These are phyloP conservation scores for Enteromius viviparus DNA, from an alignment of 2,797 vertebrate species.

Conservation along the genomic window DNA sequence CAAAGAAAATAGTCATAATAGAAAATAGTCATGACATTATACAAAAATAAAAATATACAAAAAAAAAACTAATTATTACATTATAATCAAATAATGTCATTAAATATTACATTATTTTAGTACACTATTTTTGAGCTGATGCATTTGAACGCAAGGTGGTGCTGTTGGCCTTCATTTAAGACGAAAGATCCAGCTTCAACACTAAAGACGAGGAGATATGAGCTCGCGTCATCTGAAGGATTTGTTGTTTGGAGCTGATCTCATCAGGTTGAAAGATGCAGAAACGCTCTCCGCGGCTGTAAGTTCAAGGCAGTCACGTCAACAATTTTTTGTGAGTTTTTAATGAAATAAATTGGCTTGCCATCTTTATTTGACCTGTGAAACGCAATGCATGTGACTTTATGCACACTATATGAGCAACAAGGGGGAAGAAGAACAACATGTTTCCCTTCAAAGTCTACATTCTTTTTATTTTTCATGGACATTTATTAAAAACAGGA, in stretches of 20 bases:
- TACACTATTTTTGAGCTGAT: background rate
- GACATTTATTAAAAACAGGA: background rate
- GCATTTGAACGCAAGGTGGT: constrained; percentile 10
- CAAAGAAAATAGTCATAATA: background rate
- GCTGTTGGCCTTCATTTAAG: background rate
- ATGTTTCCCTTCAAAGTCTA: background rate
- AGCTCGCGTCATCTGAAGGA: background rate
- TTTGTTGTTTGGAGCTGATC: background rate
- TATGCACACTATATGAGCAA: background rate
- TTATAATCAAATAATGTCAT: background rate
- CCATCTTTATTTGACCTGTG: too few relatives aligned
- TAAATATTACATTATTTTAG: background rate
- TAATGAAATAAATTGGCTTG: background rate
- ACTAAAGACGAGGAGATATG: background rate
- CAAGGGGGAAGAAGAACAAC: background rate
- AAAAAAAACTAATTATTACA: background rate
- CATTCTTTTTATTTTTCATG: background rate
- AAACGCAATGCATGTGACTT: background rate
- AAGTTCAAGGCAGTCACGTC: background rate
- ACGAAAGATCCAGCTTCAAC: background rate
- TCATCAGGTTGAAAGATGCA: background rate
- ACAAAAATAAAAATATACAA: background rate
- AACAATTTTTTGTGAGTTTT: too few relatives aligned
- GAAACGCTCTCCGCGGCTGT: background rate
- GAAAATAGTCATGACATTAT: too few relatives aligned